A percentile compares a stretch with the other conserved stretches of the same genome.
phyloP scores from a whole-genome alignment of 2,797 vertebrate genomes.

The Enteromius thamalakanensis region DNA sequence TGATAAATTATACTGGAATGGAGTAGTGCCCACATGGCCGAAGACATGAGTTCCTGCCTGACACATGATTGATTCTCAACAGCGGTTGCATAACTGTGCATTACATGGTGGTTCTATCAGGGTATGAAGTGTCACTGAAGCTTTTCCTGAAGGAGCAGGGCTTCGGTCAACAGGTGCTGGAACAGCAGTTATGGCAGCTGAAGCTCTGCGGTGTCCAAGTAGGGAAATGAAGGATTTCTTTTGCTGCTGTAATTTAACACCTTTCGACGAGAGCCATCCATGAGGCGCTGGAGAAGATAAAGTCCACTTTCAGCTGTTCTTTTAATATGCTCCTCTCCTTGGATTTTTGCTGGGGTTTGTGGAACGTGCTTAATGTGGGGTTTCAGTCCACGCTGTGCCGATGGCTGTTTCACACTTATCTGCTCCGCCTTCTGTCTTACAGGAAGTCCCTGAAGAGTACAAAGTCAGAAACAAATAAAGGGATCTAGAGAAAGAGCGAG shows the following conservation, averaged over 20 bases:
- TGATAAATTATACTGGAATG: not conserved
- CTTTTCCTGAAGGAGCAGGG: conserved; percentile 19
- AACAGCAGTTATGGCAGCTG: conserved; percentile 24
- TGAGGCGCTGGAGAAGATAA: not conserved
- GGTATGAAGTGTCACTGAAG: not conserved
- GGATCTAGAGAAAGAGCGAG: not conserved
- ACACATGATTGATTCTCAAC: conserved; percentile 52
- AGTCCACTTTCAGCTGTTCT: not conserved
- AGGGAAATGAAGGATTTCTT: conserved; percentile 9
- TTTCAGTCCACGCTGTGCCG: not conserved
- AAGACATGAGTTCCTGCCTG: not conserved
- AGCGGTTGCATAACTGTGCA: conserved; percentile 36
- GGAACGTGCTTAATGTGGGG: not conserved
- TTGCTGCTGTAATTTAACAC: conserved; percentile 19
- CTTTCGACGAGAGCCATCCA: not conserved
- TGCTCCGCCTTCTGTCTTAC: conserved; percentile 11
- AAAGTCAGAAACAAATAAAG: conserved; percentile 5
- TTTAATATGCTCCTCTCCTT: not conserved
- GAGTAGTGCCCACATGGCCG: conserved; percentile 10
- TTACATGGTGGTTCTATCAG: conserved; percentile 1
- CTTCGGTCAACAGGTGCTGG: conserved; percentile 20
- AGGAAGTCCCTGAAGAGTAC: conserved; percentile 15
- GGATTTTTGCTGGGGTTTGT: not conserved
- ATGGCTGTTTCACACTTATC: conserved; percentile 13
- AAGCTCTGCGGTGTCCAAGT: conserved; percentile 3